A percentile compares a stretch with the other conserved stretches of the same genome.
phyloP scores from a whole-genome alignment of 2,797 vertebrate species.

The Aplochiton taeniatus region DNA sequence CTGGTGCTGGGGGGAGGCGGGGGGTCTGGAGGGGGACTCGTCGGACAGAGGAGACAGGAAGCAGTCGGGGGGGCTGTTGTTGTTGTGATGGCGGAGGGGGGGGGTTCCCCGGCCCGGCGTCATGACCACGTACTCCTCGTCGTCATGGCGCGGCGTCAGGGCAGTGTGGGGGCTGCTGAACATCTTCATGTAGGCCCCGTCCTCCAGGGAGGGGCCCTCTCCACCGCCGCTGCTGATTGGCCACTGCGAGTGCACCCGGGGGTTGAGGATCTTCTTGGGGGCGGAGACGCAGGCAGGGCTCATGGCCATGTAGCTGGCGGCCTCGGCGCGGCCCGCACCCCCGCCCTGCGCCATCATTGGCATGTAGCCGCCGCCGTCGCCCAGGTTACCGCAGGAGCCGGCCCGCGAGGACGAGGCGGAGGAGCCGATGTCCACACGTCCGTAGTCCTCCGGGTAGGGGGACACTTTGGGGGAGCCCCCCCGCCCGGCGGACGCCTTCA shows the following conservation, averaged over 20 bases:
- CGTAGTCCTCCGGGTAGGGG: slow-evolving; percentile 90
- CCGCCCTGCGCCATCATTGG: slow-evolving; percentile 87
- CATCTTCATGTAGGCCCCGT: slow-evolving; percentile 94
- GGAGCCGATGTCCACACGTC: slow-evolving; percentile 86
- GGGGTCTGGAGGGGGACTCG: slow-evolving; percentile 55
- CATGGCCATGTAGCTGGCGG: slow-evolving; percentile 89
- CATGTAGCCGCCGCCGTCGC: slow-evolving; percentile 88
- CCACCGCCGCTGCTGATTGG: slow-evolving; percentile 70
- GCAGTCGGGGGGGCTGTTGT: slow-evolving; percentile 83
- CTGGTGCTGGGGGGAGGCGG: slow-evolving; percentile 75
- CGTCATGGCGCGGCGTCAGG: slow-evolving; percentile 70
- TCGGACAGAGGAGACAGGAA: slow-evolving; percentile 73
- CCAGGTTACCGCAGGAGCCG: slow-evolving; percentile 74
- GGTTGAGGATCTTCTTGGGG: slow-evolving; percentile 92
- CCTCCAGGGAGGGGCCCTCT: too few species aligned
- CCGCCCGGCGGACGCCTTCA: slow-evolving; percentile 84
- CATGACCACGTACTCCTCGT: slow-evolving; percentile 90
- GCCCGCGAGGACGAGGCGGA: slow-evolving; percentile 54
- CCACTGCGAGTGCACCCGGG: slow-evolving; percentile 70
- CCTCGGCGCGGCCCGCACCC: slow-evolving; percentile 57
- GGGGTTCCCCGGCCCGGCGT: slow-evolving; percentile 85
- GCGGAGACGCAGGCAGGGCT: slow-evolving; percentile 93
- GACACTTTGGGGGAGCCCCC: slow-evolving; percentile 84
- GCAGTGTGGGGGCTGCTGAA: slow-evolving; percentile 84
- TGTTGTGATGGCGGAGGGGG: slow-evolving; percentile 48